Percentiles rank a stretch among this genome's conserved stretches.
Conservation (phyloP, 2,888 invertebrate species). For the Apamea anceps region DNA sequence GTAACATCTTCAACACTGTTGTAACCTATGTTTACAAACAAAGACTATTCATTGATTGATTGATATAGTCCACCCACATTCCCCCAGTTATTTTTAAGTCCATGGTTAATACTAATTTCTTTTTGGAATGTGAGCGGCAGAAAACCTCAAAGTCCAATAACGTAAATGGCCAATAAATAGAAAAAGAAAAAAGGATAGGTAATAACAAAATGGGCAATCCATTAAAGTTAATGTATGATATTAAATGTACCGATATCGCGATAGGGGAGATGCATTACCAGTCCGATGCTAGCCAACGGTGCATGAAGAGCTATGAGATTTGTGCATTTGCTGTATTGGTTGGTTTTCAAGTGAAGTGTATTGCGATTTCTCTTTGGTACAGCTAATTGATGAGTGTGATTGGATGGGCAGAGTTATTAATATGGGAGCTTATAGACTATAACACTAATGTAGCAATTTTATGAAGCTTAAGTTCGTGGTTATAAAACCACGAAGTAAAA, state of each 20-base stretch:
- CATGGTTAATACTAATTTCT: neutral
- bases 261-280: conserved; percentile 78
- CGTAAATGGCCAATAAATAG: conserved; percentile 64
- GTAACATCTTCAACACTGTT: too few species aligned
- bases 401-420: conserved; percentile 1
- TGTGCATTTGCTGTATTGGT: conserved; percentile 80
- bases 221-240: conserved; percentile 85
- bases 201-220: conserved; percentile 87
- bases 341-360: conserved; percentile 55
- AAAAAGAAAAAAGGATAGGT: conserved; percentile 67
- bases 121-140: neutral
- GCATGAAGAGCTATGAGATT: conserved; percentile 80
- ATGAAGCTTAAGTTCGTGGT: neutral
- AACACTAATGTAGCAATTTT: neutral
- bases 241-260: conserved; percentile 75
- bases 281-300: conserved; percentile 76
- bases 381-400: conserved; percentile 42
- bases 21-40: too few species aligned
- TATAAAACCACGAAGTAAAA: neutral
- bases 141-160: conserved; percentile 58
- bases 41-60: too few species aligned
- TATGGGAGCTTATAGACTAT: neutral
- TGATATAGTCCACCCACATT: neutral
- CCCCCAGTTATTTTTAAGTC: neutral
- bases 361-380: conserved; percentile 44